Evolutionary conservation across 1,140 invertebrate species (phyloP), one percentile per base, ranked within the genome.

Genomic region (Drosophila nikananu): DNA sequence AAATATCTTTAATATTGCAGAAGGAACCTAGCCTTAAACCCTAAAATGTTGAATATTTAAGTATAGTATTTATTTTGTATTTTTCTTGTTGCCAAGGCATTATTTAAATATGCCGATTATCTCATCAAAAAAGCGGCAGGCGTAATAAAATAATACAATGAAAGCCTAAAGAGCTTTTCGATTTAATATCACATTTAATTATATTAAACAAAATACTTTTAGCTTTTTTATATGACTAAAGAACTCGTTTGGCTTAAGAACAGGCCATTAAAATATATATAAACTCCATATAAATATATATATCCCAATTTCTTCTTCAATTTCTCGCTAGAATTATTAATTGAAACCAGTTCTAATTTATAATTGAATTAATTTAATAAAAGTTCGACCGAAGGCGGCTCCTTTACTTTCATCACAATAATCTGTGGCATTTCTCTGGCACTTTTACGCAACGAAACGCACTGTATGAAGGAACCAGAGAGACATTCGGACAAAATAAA

Each of bases 121-220:
- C 39, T 62, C 63, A 65, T 65, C 12, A 10, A 21, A 17, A 52
- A 39, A 21, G 10, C 35, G 5, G 51, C 52, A 64, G 62, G 59
- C 62, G 21, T 49, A 49, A 63, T 58, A 39, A 63, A 58, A 57
- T 63, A 58, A 58, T 63, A 63, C 23, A 39, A 27, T 15, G 35
- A 15, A 42, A 60, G 15, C 54, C 57, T 62, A 25, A 65, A 60
- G 30, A 62, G 57, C 37, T 62, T 25, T 44, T 41, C 17, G 41
- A 44, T 65, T 65, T 44, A 54, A 54, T 52, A 70, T 27, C 49
- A 46, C 64, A 67, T 71, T 49, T 54, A 55, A 71, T 71, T 71
- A 46, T 55, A 67, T 68, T 68, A 25, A 55, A 67, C 67, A 71
- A 67, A 71, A 67, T 12, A 42, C 67, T 39, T 41, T 66, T 30